Evolutionary conservation across 2,797 vertebrate genomes (phyloP).

Genomic region (Danionella dracula): DNA sequence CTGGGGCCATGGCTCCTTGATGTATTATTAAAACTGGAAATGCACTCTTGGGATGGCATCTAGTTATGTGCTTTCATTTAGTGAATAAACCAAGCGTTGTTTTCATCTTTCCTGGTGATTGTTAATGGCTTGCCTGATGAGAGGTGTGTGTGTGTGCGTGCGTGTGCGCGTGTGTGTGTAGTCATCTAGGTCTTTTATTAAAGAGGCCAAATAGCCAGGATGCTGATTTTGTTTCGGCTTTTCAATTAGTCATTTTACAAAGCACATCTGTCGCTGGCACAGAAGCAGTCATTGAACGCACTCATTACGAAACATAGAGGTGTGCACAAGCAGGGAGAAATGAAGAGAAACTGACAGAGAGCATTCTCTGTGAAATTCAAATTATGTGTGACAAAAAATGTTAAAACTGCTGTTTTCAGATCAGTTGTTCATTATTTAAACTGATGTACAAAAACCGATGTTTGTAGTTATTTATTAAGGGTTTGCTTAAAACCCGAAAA

Average conservation of each 20-base stretch:
- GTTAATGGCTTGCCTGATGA: slow-evolving; percentile 99
- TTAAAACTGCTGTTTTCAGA: too few species aligned
- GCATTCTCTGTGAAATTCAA: background rate
- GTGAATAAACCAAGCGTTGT: slow-evolving; percentile 99
- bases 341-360: background rate
- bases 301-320: slow-evolving; percentile 74
- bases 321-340: slow-evolving; percentile 23
- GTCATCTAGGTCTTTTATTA: slow-evolving; percentile 91
- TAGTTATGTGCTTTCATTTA: slow-evolving; percentile 99
- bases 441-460: too few species aligned
- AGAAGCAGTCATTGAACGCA: slow-evolving; percentile 81
- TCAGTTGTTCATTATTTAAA: too few species aligned
- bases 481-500: too few species aligned
- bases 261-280: slow-evolving; percentile 98
- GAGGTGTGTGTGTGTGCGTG: slow-evolving; percentile 74
- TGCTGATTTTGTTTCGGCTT: slow-evolving; percentile 99
- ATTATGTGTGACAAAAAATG: background rate
- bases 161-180: slow-evolving; percentile 53
- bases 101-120: slow-evolving; percentile 99
- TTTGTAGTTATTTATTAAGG: too few species aligned
- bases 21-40: slow-evolving; percentile 99
- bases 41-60: slow-evolving; percentile 96
- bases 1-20: slow-evolving; percentile 91
- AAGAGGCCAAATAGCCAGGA: slow-evolving; percentile 95
- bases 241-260: slow-evolving; percentile 99